Evolutionary conservation across 2,888 invertebrate species (phyloP), one percentile per base, ranked within the genome.

Genomic region (Ptychoptera albimana): DNA sequence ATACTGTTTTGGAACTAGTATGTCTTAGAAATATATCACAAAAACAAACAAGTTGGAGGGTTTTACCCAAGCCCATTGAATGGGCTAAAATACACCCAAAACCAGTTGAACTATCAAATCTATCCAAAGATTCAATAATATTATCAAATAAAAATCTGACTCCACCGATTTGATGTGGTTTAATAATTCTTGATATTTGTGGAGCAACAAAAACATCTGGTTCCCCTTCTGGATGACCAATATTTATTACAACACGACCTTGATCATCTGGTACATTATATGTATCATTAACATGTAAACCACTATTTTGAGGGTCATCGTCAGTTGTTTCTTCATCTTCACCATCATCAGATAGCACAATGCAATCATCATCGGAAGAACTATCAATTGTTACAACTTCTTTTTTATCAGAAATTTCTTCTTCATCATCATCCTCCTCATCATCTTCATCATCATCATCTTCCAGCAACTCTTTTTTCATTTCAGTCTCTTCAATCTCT

Each of bases 31-130:
- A 93, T 55, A 96, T 83, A 67, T 98, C 97, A 60, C 87, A 86
- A 69, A 98, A 97, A 51, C 91, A 87, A 45, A 96, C 87, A 45
- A 96, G 85, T 70, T 86, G 91, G 46, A 98, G 70, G 0, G 97
- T 98, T 69, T 98, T 98, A n/a, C 98, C 98, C 29, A 98, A 73
- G 2, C 98, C 98, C 98, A 98, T 98, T 38, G 93, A 93, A 69
- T 98, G 97, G 1, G 97, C 97, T 43, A 98, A 70, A 55, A 98
- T 96, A 62, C 97, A 98, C 11, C 98, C 98, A 63, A 97, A 94
- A 10, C 97, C 96, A 2, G 80, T 74, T 0, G 86, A 86, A 12
- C 77, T 83, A 45, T 85, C 83, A 63, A 83, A 97, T 52, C 92
- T 73, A 48, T 82, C 82, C 38, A 86, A 75, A 14, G 92, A 93